phyloP scores from a whole-genome alignment of 2,113 vertebrate species.

The Chaetura pelagica region DNA sequence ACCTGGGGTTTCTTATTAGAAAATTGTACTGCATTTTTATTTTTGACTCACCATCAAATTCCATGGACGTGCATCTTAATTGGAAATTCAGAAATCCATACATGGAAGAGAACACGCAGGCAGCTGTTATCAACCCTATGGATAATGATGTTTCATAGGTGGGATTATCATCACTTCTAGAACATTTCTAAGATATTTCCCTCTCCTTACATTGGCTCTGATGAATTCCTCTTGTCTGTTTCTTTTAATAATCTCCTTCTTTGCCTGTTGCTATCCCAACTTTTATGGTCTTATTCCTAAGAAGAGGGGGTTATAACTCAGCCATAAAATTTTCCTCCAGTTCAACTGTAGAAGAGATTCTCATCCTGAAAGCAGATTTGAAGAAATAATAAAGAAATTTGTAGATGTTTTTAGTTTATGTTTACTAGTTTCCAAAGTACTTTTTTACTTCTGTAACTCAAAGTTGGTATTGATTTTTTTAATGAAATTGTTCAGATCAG shows the following conservation, averaged over 20 bases:
- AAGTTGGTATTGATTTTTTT: not conserved
- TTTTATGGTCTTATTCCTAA: not conserved
- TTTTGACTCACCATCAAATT: not conserved
- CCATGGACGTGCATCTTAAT: not conserved
- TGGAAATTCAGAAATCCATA: not conserved
- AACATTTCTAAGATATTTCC: not conserved
- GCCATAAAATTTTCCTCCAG: not conserved
- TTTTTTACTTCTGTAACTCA: not conserved
- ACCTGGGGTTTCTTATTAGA: not conserved
- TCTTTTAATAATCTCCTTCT: not conserved
- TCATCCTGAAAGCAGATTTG: not conserved
- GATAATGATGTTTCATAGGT: not conserved
- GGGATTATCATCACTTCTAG: not conserved
- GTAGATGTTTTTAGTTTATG: not conserved
- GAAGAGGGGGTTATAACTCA: not conserved
- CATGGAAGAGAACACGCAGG: not conserved
- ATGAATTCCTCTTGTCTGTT: not conserved
- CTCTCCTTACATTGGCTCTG: not conserved
- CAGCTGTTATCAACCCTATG: not conserved
- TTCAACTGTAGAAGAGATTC: not conserved
- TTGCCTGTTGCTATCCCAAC: not conserved
- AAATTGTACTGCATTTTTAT: not conserved
- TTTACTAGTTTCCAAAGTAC: not conserved
- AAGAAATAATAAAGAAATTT: conserved; percentile 14
- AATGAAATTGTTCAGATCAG: not conserved